These are phyloP conservation scores for Lysandra coridon DNA, from an alignment of 2,888 invertebrate genomes.

Conservation along the genomic window DNA sequence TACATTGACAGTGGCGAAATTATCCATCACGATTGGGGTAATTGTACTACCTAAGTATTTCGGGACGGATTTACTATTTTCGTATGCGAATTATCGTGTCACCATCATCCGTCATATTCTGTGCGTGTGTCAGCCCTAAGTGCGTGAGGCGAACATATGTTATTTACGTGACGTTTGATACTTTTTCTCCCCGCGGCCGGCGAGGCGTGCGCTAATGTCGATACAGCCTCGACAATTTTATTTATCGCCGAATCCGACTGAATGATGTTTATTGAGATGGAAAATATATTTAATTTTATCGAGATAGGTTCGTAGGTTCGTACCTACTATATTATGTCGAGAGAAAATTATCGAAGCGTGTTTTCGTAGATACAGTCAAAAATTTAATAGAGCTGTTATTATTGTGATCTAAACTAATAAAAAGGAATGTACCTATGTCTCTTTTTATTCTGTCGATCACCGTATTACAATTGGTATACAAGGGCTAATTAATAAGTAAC, in stretches of 20 bases:
- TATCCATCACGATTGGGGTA: neutral
- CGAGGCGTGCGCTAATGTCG: slow-evolving; percentile 24
- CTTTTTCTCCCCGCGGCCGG: slow-evolving; percentile 3
- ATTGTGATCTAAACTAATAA: neutral
- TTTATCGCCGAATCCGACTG: slow-evolving; percentile 18
- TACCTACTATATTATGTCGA: neutral
- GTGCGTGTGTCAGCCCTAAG: slow-evolving; percentile 27
- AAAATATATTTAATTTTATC: slow-evolving; percentile 20
- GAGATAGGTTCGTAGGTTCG: neutral
- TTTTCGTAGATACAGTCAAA: neutral
- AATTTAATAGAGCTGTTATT: neutral
- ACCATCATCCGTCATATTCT: slow-evolving; percentile 12
- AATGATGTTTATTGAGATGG: slow-evolving; percentile 23
- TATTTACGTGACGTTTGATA: slow-evolving; percentile 31
- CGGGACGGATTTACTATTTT: neutral
- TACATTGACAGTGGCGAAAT: neutral
- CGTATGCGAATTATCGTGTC: neutral
- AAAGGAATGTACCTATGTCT: neutral
- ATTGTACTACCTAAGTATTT: neutral
- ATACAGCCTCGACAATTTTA: slow-evolving; percentile 26
- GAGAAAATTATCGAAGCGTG: neutral
- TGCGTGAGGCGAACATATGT: slow-evolving; percentile 27
- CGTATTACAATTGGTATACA: neutral
- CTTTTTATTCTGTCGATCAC: neutral
- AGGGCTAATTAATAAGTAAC: neutral